Evolutionary conservation across 2,113 vertebrate genomes (phyloP).

Genomic region (Axis porcinus): DNA sequence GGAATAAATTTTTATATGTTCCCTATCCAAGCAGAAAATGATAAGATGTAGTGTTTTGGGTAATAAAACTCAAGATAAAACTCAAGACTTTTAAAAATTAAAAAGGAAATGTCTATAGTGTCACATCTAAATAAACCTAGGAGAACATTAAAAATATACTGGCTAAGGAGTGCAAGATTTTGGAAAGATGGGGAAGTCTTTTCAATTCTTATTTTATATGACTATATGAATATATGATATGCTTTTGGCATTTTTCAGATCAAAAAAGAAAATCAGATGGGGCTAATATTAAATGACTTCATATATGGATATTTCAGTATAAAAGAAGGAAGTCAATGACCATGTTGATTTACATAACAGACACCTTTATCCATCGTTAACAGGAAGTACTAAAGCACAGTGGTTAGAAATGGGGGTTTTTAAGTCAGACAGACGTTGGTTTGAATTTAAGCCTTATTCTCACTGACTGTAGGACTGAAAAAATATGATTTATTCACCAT

Average conservation of each 20-base stretch:
- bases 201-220: constrained; percentile 10
- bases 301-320: background rate
- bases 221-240: background rate
- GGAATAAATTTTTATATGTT: background rate
- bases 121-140: background rate
- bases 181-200: background rate
- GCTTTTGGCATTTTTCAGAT: background rate
- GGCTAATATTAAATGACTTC: constrained; percentile 30
- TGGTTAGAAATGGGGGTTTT: constrained; percentile 50
- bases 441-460: constrained; percentile 25
- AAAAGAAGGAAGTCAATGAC: constrained; percentile 60
- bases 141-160: constrained; percentile 9
- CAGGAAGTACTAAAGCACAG: constrained; percentile 55
- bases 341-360: constrained; percentile 54
- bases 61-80: constrained; percentile 20
- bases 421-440: background rate
- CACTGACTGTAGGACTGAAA: background rate
- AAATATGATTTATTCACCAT: background rate
- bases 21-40: background rate
- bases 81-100: background rate
- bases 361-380: constrained; percentile 26
- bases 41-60: background rate
- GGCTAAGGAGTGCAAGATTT: background rate
- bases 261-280: constrained; percentile 26
- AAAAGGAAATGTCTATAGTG: constrained; percentile 10